Percentiles rank a stretch among this genome's conserved stretches.
Conservation (phyloP, 2,888 invertebrate species). For the Clepsis dumicolana region DNA sequence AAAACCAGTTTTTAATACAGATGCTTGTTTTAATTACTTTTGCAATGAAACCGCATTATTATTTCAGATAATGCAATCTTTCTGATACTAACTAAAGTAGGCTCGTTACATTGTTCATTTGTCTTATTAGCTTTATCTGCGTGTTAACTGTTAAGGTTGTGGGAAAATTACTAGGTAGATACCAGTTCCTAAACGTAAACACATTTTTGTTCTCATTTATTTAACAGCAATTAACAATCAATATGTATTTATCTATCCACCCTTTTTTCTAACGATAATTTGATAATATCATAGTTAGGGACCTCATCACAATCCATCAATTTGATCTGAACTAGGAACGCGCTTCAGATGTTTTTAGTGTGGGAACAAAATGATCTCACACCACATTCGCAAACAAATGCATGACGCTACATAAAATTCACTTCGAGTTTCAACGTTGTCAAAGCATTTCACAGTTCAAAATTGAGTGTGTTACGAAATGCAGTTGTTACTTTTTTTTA, state of each 20-base stretch:
- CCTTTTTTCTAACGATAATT: conserved; percentile 34
- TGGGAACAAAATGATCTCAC: conserved; percentile 59
- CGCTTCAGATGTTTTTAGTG: conserved; percentile 51
- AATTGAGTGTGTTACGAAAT: not conserved
- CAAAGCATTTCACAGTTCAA: not conserved
- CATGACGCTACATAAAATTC: not conserved
- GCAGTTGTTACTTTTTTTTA: not conserved
- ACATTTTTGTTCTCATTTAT: conserved; percentile 3
- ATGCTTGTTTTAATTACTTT: not conserved
- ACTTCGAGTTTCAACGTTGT: not conserved
- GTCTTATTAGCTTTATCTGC: not conserved
- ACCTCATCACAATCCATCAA: conserved; percentile 32
- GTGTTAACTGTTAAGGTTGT: not conserved
- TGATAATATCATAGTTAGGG: conserved; percentile 12
- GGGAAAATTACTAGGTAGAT: not conserved
- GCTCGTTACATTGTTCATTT: not conserved
- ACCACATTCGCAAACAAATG: not conserved
- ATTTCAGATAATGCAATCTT: not conserved
- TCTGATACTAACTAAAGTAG: not conserved
- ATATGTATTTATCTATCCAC: conserved; percentile 21
- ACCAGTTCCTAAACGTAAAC: not conserved
- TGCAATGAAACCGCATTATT: not conserved
- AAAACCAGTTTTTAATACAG: not conserved
- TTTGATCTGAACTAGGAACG: conserved; percentile 42
- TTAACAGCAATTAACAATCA: conserved; percentile 31